A percentile compares a stretch with the other conserved stretches of the same genome.
These are phyloP conservation scores for Prochilodus magdalenae DNA, from an alignment of 2,113 vertebrate species.

Conservation along the genomic window DNA sequence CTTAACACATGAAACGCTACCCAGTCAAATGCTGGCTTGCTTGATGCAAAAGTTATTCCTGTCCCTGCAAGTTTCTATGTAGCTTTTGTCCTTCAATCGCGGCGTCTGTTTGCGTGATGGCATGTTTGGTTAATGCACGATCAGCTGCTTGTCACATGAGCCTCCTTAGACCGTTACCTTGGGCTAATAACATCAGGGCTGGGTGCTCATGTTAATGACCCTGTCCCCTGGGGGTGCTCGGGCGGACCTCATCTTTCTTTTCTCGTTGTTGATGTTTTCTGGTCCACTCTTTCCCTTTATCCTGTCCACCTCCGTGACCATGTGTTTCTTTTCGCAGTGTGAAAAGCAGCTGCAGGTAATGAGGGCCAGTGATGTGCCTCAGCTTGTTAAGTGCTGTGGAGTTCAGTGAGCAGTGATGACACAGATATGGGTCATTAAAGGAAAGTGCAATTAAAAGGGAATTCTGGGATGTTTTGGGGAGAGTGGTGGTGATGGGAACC, in stretches of 20 bases:
- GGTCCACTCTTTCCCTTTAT: neutral
- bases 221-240: neutral
- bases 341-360: neutral
- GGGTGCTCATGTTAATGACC: neutral
- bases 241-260: neutral
- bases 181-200: conserved; percentile 3
- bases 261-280: neutral
- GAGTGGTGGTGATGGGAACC: too few relatives aligned
- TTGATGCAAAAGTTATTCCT: neutral
- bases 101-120: neutral
- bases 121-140: conserved; percentile 5
- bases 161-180: neutral
- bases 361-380: neutral
- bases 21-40: neutral
- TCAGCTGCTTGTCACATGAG: neutral
- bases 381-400: neutral
- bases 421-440: too few relatives aligned
- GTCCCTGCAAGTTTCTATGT: neutral
- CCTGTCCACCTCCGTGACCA: neutral
- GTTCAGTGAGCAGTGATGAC: neutral
- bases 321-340: neutral
- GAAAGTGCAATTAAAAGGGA: too few relatives aligned
- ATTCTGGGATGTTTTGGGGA: too few relatives aligned
- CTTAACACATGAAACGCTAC: neutral
- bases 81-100: neutral